phyloP scores from a whole-genome alignment of 2,888 invertebrate genomes.

The Danaus chrysippus region DNA sequence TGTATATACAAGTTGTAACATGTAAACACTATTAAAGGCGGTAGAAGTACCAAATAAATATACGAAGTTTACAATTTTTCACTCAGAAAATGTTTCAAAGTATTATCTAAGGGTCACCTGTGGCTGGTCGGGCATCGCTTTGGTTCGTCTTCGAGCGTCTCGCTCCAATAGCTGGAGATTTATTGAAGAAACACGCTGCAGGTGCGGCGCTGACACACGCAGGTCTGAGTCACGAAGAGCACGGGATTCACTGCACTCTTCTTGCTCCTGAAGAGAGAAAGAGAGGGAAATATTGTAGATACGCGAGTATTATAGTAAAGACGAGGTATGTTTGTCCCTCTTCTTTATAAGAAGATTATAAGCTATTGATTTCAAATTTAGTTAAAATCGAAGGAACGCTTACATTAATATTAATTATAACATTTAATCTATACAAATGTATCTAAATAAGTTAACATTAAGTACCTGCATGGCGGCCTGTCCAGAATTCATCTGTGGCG shows the following conservation, averaged over 20 bases:
- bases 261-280: constrained; percentile 70
- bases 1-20: too few relatives aligned
- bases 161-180: constrained; percentile 88
- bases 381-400: too few relatives aligned
- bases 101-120: constrained; percentile 46
- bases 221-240: constrained; percentile 85
- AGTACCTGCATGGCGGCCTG: constrained; percentile 51
- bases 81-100: not conserved
- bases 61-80: too few relatives aligned
- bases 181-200: constrained; percentile 90
- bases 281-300: too few relatives aligned
- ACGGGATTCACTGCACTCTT: constrained; percentile 85
- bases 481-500: constrained; percentile 52
- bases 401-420: too few relatives aligned
- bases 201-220: constrained; percentile 86
- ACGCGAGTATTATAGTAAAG: too few relatives aligned
- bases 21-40: too few relatives aligned
- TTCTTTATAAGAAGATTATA: not conserved
- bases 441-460: not conserved
- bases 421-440: too few relatives aligned
- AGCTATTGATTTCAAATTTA: not conserved
- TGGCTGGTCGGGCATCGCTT: constrained; percentile 75
- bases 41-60: too few relatives aligned
- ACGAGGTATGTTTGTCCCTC: too few relatives aligned
- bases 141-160: constrained; percentile 82